Evolutionary conservation across 2,888 invertebrate species (phyloP), one percentile per base, ranked within the genome.

Genomic region (Rhyacophila evoluta): DNA sequence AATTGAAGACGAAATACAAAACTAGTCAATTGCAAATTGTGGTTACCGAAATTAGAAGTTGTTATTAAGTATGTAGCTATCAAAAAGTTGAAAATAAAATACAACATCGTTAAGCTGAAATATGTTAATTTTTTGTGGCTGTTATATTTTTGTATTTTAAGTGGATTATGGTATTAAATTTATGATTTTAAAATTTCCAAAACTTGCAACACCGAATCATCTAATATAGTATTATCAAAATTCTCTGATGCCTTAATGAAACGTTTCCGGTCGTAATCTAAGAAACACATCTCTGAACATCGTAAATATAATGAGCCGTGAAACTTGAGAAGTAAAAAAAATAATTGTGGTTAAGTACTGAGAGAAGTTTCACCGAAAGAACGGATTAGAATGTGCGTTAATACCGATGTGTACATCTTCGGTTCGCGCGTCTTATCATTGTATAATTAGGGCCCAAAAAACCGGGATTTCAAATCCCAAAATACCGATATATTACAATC

Each of bases 291-390:
- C 55, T 55, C 55, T 55, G 1, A 55, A 55, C 8, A 55, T 25
- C 25, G 55, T 55, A 55, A 55, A 55, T 55, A 55, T 55, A 55
- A 55, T 25, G 55, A 55, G 55, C 55, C 55, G 55, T 55, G 55
- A 55, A 55, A 55, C 55, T 55, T 25, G 19, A 55, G 55, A 55
- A 25, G 55, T 12, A 55, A 55, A 39, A 55, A 55, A 25, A 19
- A 3, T 41, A 15, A 55, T 55, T 55, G 55, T 55, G 19, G 8
- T 55, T 8, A 55, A 55, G 55, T 55, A 38, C 38, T 38, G 2
- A 19, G 15, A 19, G 19, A 55, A 55, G 19, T 55, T 25, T 55
- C 55, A 25, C 55, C 55, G 55, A 55, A 55, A 55, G 15, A 55
- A 55, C 55, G 25, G 55, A 55, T 55, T 55, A 55, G 55, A 55